Evolutionary conservation across 2,888 invertebrate species (phyloP).

Genomic region (Dascillus cervinus): DNA sequence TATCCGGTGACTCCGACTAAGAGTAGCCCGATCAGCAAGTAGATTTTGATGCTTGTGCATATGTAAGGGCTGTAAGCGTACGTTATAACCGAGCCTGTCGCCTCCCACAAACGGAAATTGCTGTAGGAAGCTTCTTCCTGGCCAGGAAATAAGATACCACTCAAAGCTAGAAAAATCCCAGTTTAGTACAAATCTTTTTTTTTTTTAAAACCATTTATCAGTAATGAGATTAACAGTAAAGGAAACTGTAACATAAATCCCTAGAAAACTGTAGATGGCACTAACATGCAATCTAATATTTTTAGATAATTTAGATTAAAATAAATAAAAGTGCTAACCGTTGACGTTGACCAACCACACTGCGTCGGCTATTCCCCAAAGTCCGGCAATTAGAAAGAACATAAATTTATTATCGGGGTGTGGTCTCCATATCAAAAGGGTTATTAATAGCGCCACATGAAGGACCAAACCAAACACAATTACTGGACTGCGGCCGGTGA

Average conservation of each 20-base stretch:
- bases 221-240: too few relatives aligned
- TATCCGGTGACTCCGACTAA: constrained; percentile 69
- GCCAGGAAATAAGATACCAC: constrained; percentile 78
- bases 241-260: too few relatives aligned
- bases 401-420: constrained; percentile 56
- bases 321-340: too few relatives aligned
- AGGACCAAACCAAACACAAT: constrained; percentile 66
- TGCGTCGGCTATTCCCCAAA: constrained; percentile 87
- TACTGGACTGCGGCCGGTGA: constrained; percentile 72
- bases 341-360: constrained; percentile 90
- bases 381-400: constrained; percentile 71
- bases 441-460: constrained; percentile 61
- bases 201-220: too few relatives aligned
- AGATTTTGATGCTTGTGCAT: constrained; percentile 65
- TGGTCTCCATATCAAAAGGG: constrained; percentile 66
- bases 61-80: constrained; percentile 73
- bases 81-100: constrained; percentile 80
- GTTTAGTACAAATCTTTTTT: too few relatives aligned
- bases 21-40: constrained; percentile 59
- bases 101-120: constrained; percentile 89
- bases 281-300: too few relatives aligned
- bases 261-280: too few relatives aligned
- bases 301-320: too few relatives aligned
- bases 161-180: constrained; percentile 64
- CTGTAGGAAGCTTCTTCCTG: constrained; percentile 86